phyloP scores from a whole-genome alignment of 2,797 vertebrate genomes.

The Cephalopachus bancanus region DNA sequence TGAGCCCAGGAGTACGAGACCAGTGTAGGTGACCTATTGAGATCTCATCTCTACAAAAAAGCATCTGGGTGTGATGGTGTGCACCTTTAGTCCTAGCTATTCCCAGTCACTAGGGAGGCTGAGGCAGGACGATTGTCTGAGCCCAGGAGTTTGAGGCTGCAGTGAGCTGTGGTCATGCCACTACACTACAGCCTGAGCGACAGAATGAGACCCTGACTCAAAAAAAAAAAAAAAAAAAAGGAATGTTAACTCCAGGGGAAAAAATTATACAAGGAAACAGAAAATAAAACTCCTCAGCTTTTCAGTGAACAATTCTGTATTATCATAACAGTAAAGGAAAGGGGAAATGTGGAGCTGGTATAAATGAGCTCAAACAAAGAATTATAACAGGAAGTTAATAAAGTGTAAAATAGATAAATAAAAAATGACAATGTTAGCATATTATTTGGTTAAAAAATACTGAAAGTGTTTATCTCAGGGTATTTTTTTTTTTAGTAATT shows the following conservation, averaged over 20 bases:
- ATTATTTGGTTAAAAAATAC: background rate
- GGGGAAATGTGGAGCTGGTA: background rate
- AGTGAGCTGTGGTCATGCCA: too few relatives aligned
- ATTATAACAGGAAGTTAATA: conserved; percentile 6
- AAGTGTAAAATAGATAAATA: conserved; percentile 24
- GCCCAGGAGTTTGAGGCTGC: too few relatives aligned
- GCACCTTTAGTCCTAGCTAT: too few relatives aligned
- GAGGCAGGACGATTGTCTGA: too few relatives aligned
- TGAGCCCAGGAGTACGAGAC: too few relatives aligned
- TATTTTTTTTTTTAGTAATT: conserved; percentile 17
- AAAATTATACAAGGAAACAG: background rate
- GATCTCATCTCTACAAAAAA: too few relatives aligned
- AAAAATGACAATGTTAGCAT: background rate
- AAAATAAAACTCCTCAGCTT: background rate
- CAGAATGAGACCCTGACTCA: too few relatives aligned
- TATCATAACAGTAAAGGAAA: background rate
- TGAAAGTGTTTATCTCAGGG: background rate
- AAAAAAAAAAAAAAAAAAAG: background rate
- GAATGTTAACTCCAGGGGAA: background rate
- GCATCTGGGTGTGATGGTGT: too few relatives aligned
- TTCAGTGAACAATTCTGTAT: background rate
- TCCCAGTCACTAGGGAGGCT: too few relatives aligned
- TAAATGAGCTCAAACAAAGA: conserved; percentile 23
- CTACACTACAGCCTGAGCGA: too few relatives aligned
- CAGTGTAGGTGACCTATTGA: too few relatives aligned